These are phyloP conservation scores for Alligator sinensis DNA, from an alignment of 2,113 vertebrate genomes.

Conservation along the genomic window DNA sequence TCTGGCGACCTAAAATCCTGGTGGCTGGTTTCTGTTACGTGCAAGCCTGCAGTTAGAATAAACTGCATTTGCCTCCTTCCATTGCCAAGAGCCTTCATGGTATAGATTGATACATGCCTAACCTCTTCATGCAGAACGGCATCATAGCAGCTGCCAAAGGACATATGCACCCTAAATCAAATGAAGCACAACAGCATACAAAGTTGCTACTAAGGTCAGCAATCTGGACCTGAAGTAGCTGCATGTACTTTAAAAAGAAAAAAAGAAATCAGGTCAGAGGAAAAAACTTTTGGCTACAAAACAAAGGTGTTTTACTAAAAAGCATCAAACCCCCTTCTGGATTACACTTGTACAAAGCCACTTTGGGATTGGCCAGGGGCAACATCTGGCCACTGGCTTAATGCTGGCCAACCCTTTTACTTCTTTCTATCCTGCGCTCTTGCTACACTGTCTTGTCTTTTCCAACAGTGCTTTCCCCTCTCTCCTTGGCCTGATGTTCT, in stretches of 20 bases:
- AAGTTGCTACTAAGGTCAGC: neutral
- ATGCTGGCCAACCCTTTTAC: neutral
- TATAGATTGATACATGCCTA: neutral
- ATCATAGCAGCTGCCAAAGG: neutral
- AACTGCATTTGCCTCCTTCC: neutral
- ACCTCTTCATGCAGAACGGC: neutral
- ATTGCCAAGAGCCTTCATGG: neutral
- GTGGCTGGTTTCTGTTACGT: neutral
- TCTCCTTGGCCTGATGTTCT: neutral
- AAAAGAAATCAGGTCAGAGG: neutral
- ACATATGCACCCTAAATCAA: neutral
- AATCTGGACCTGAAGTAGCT: neutral
- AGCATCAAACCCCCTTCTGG: too few species aligned
- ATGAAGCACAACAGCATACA: neutral
- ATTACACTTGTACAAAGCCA: neutral
- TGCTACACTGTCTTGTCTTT: neutral
- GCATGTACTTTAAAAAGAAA: neutral
- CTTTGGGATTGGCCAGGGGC: neutral
- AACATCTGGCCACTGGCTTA: neutral
- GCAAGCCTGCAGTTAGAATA: neutral
- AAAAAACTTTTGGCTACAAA: neutral
- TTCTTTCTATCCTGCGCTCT: neutral
- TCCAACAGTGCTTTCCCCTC: neutral
- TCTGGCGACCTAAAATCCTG: neutral
- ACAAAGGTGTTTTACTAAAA: neutral